phyloP scores from a whole-genome alignment of 2,113 vertebrate genomes.

The Scytalopus superciliaris region DNA sequence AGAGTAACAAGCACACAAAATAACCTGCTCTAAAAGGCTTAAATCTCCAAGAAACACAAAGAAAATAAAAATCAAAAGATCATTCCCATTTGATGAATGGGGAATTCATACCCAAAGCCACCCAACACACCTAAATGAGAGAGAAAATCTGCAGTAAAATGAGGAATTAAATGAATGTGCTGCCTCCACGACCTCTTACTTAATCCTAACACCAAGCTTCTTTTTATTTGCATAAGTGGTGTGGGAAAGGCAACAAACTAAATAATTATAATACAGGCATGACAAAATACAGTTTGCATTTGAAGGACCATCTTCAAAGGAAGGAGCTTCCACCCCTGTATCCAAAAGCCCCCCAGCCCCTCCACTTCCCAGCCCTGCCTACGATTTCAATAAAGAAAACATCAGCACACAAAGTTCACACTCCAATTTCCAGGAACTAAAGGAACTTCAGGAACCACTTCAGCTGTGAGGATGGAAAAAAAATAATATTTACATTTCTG shows the following conservation, averaged over 20 bases:
- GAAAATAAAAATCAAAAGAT: too few species aligned
- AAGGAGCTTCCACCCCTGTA: neutral
- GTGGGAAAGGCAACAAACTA: neutral
- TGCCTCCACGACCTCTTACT: neutral
- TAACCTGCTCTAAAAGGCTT: neutral
- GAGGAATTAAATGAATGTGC: neutral
- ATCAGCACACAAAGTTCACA: neutral
- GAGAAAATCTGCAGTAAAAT: neutral
- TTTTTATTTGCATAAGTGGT: neutral
- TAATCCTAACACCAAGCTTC: neutral
- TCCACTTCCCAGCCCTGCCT: fast-evolving
- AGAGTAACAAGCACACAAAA: neutral
- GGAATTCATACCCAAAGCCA: neutral
- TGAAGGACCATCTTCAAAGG: neutral
- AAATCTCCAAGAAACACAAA: neutral
- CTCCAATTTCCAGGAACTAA: neutral
- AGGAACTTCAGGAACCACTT: neutral
- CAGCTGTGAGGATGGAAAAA: neutral
- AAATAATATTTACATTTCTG: neutral
- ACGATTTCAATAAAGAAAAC: fast-evolving
- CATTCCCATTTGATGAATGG: neutral
- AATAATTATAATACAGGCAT: fast-evolving
- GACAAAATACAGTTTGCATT: neutral
- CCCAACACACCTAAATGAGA: neutral
- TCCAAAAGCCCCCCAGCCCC: neutral